Evolutionary conservation across 2,113 vertebrate species (phyloP).

Genomic region (Xyliphius kryptos): DNA sequence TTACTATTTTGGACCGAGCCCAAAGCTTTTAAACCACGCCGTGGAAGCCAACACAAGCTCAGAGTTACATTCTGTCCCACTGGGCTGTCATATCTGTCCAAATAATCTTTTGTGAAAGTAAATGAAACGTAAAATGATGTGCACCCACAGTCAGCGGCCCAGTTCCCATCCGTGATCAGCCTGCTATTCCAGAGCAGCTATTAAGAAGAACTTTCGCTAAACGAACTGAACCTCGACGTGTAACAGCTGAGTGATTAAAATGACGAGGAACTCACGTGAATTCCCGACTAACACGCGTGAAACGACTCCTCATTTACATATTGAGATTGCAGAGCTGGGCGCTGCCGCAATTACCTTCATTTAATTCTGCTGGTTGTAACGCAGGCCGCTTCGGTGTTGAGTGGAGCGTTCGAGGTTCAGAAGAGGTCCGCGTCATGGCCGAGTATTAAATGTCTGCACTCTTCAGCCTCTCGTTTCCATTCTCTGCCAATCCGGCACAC

Average conservation of each 20-base stretch:
- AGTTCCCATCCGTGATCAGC: neutral
- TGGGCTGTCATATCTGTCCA: conserved; percentile 34
- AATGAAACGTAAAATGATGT: conserved; percentile 20
- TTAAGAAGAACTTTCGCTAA: conserved; percentile 2
- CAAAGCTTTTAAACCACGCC: conserved; percentile 22
- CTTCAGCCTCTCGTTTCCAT: conserved; percentile 3
- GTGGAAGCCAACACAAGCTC: conserved; percentile 25
- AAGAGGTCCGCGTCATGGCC: neutral
- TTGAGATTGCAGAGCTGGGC: neutral
- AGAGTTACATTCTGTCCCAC: conserved; percentile 7
- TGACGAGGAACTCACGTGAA: neutral
- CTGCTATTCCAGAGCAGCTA: conserved; percentile 5
- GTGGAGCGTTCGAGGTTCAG: conserved; percentile 3
- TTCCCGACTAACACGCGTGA: conserved; percentile 17
- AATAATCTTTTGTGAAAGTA: conserved; percentile 26
- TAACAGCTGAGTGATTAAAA: neutral
- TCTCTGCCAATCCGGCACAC: conserved; percentile 16
- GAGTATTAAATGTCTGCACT: too few relatives aligned
- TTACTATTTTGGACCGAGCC: conserved; percentile 45
- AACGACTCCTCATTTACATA: conserved; percentile 21
- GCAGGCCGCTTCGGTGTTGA: conserved; percentile 8
- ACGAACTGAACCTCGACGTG: neutral
- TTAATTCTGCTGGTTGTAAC: conserved; percentile 16
- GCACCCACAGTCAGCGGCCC: conserved; percentile 7
- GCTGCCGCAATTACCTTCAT: conserved; percentile 13